Evolutionary conservation across 2,888 invertebrate genomes (phyloP), one percentile per base, ranked within the genome.

Genomic region (Drosophila paramelanica): DNA sequence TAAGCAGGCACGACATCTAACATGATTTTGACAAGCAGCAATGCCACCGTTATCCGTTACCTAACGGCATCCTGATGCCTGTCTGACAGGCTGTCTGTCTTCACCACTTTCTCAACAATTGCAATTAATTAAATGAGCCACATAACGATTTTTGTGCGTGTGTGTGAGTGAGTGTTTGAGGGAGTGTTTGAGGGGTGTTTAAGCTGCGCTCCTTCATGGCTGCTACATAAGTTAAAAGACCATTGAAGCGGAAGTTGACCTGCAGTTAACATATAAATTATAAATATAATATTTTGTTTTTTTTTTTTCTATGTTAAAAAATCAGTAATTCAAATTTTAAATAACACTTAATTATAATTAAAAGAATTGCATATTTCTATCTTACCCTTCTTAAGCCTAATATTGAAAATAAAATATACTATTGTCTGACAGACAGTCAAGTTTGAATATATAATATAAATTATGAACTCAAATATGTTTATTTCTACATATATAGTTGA

Each of bases 121-220:
- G 73, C 67, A 73, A 81, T 78, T 78, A 78, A 81, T 81, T 68
- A 62, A 67, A 81, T 76, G 50, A 62, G 45, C 47, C 60, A 14
- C 65, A 60, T 47, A 45, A 60, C 36, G 25, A 5, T 11, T 5
- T 13, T 1, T 25, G 42, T n/a, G 10, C 10, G 10, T 27, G 50
- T 43, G 43, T 42, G 17, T 25, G 55, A 31, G 25, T 36, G 25
- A 33, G 8, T 31, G 8, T 5, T 5, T 42, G 20, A 10, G 36
- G 20, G 45, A 25, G 6, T 25, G 53, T 41, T 5, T 27, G 27
- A 6, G 27, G 27, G 46, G 36, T 13, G 11, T 4, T 13, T 13
- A 4, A 36, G 1, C 1, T 5, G 5, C 36, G 13, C 36, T 13
- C 13, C 36, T 5, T 13, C 13, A 13, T 5, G 36, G 13, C 13